Base-by-base conservation (phyloP, 64 coral and sea anemone genomes). In the Pachyseris speciosa region DNA sequence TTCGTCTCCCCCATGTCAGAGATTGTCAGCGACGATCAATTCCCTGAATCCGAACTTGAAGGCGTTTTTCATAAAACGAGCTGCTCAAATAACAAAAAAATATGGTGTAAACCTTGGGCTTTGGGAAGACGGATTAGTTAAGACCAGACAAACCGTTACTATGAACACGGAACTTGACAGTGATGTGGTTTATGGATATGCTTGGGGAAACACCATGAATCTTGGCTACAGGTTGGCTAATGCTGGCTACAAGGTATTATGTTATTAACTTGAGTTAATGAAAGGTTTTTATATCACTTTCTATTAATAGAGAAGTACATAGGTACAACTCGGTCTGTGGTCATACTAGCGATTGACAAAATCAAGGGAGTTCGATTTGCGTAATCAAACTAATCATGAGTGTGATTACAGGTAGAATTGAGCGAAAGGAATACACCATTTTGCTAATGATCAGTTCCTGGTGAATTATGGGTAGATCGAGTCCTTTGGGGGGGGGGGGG, bases 151-250 rank as follows among this genome's bases (percentile, higher is more conserved):
- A 36, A 38, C 19, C 0, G 91, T 86, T 22, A 85, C 90, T 32
- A 41, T 59, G 5, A 39, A 85, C 64, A 73, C 43, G 29, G 47
- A 66, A 42, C 51, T 96, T 6, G 45, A 42, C 7, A 89, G 52
- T 41, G 80, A 84, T 15, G 69, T 75, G n/a, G 71, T 93, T 7
- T 93, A 86, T 72, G 95, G 91, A 0, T 93, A 96, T 33, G 95
- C 95, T 6, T 96, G 95, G 95, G 93, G 93, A 72, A 93, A 93
- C 69, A 88, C 84, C 13, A 79, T 87, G 63, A 92, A 96, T 58
- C 93, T 91, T 91, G 91, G 95, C 19, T 96, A 96, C 64, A 12
- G 61, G 5, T 60, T 96, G 72, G 95, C 95, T 17, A 93, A 96
- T 37, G 95, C 91, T 7, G 95, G 95, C 0, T 96, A 96, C 31